Conservation (phyloP, 2,888 invertebrate species). For the Zootermopsis nevadensis region DNA sequence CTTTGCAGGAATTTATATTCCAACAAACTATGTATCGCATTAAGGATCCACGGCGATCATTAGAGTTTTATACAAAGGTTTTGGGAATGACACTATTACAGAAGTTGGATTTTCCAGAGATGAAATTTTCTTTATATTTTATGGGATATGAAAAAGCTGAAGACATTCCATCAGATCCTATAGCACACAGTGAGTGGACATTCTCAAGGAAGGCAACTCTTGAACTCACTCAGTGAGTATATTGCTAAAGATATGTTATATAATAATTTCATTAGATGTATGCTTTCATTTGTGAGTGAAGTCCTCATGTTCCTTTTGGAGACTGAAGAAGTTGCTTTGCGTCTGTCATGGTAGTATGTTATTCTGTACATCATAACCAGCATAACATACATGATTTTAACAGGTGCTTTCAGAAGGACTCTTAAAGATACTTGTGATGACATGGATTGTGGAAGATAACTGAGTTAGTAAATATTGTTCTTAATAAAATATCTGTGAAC, state of each 20-base stretch:
- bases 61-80: constrained; percentile 92
- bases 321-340: no score
- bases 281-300: neutral
- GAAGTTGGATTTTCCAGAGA: constrained; percentile 87
- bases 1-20: constrained; percentile 84
- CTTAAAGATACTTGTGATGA: no score
- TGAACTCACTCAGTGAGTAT: constrained; percentile 90
- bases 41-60: constrained; percentile 87
- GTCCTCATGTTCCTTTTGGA: no score
- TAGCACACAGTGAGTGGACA: constrained; percentile 79
- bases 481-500: no score
- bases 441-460: no score
- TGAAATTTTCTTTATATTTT: constrained; percentile 92
- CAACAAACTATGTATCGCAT: constrained; percentile 98
- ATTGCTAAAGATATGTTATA: neutral
- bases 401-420: no score
- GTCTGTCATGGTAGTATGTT: no score
- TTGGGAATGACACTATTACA: constrained; percentile 91
- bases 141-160: constrained; percentile 86
- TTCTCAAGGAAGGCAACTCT: constrained; percentile 86
- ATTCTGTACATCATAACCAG: no score
- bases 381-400: no score
- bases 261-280: neutral
- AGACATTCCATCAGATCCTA: constrained; percentile 79
- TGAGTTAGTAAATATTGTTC: no score